Evolutionary conservation across 2,888 invertebrate species (phyloP), one percentile per base, ranked within the genome.

Genomic region (Tipula confusa): DNA sequence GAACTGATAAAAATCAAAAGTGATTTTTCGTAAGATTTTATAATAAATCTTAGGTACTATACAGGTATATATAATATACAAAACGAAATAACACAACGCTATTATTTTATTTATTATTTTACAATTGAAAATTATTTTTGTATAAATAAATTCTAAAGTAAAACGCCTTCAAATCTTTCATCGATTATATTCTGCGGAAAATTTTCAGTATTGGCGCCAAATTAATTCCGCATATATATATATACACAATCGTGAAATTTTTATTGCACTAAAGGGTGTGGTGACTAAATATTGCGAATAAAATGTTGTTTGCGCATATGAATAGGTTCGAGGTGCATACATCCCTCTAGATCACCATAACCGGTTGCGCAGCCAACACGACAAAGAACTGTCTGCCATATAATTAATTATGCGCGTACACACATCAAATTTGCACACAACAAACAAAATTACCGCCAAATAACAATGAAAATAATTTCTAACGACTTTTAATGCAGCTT

Each of bases 1-100:
- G 64, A n/a, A n/a, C 64, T 64, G 64, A 64, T 64, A 64, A 64
- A 64, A 64, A 64, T 64, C 64, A 64, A 64, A 64, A 64, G 64
- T 64, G 64, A 64, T 64, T 64, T 64, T 64, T 64, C 64, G 18
- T 64, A 64, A 64, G 64, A 64, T 64, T 64, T 64, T 64, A 64
- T 64, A 64, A 64, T 64, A 64, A 64, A 64, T 64, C 64, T 64
- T 64, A 33, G 1, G 11, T 11, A 33, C 33, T 33, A 24, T 64
- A 18, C 24, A n/a, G 43, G 24, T 48, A 9, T 64, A 18, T 64
- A 64, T 64, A n/a, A 64, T 3, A 64, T 24, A 24, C 3, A 64
- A 24, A n/a, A n/a, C n/a, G 24, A 43, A 43, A 43, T 15, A 43
- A 15, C 24, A 64, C 64, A 64, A 64, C 64, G 9, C 64, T 64